Evolutionary conservation across 2,113 vertebrate species (phyloP).

Genomic region (Gyps fulvus): DNA sequence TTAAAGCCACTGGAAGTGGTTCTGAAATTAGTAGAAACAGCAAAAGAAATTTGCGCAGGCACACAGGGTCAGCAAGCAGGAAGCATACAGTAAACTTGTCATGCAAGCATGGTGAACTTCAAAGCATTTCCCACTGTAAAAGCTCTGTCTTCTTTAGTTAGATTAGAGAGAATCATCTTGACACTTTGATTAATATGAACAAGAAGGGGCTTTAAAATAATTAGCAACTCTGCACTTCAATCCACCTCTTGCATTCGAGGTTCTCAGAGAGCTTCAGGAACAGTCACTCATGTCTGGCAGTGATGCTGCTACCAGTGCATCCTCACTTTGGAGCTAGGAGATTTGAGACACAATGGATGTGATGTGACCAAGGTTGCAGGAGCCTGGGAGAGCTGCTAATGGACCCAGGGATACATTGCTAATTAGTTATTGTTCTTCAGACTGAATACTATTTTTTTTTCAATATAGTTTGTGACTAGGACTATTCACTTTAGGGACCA

Average conservation of each 20-base stretch:
- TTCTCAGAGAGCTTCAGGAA: background rate
- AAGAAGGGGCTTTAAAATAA: conserved; percentile 19
- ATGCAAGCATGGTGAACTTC: conserved; percentile 34
- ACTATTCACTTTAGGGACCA: background rate
- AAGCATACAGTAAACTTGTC: conserved; percentile 1
- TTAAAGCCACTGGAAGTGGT: conserved; percentile 32
- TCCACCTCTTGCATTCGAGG: background rate
- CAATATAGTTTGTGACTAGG: background rate
- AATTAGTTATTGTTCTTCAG: background rate
- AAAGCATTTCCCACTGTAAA: conserved; percentile 17
- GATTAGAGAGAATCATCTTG: background rate
- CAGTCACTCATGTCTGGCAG: background rate
- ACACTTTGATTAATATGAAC: conserved; percentile 14
- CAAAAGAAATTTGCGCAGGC: background rate
- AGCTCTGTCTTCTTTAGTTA: conserved; percentile 10
- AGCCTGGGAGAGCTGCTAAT: background rate
- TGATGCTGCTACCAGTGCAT: background rate
- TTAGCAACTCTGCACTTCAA: background rate
- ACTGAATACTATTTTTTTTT: background rate
- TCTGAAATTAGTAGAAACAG: conserved; percentile 47
- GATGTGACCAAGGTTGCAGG: background rate
- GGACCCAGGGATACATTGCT: background rate
- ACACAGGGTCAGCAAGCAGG: background rate
- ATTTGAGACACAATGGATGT: background rate
- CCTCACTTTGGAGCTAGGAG: fast-evolving